Percentiles rank a stretch among this genome's conserved stretches.
Conservation (phyloP, 2,113 vertebrate species). For the Collichthys lucidus region DNA sequence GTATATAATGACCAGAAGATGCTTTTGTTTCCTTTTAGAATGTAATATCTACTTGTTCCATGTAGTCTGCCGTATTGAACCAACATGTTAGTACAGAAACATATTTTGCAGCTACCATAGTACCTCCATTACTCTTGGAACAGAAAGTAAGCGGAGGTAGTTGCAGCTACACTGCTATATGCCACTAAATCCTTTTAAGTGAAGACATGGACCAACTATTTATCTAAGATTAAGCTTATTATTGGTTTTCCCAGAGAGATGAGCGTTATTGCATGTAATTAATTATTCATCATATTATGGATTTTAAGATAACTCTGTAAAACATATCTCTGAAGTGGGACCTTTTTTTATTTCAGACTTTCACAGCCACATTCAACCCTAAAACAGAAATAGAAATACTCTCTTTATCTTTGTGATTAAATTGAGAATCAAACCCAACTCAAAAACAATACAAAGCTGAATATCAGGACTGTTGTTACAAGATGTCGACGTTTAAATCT, state of each 20-base stretch:
- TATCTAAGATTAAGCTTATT: neutral
- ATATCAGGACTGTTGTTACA: neutral
- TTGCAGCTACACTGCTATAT: no score
- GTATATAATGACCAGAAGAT: no score
- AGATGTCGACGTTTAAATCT: neutral
- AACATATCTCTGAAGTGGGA: neutral
- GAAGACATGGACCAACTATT: neutral
- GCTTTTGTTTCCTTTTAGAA: no score
- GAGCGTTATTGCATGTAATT: neutral
- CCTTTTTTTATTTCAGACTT: neutral
- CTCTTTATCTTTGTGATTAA: neutral
- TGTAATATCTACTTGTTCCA: no score
- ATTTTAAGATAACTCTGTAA: neutral
- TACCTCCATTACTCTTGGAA: no score
- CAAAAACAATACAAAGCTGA: no score
- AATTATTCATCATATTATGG: no score
- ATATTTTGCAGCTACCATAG: no score
- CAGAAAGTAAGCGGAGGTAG: no score
- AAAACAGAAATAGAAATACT: neutral
- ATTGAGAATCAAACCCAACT: neutral
- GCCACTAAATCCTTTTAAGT: neutral
- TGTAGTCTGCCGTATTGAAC: no score
- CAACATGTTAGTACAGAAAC: no score
- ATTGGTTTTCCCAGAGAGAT: neutral
- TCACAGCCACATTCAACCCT: neutral